Percentiles rank a stretch among this genome's conserved stretches.
Conservation (phyloP, 2,113 vertebrate species). For the Heteronetta atricapilla region DNA sequence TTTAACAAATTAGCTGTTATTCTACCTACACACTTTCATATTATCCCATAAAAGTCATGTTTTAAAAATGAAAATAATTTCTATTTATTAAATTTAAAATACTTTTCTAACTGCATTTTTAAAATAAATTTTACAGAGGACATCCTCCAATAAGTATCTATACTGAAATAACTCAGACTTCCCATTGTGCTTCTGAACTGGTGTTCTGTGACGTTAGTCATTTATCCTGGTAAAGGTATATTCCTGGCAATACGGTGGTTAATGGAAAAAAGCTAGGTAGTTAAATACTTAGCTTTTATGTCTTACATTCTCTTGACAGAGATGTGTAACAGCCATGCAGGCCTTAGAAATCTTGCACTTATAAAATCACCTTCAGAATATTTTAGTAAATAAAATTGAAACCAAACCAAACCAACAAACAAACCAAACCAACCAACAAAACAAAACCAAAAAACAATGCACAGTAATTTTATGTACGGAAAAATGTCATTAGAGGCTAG, state of each 20-base stretch:
- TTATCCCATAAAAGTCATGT: neutral
- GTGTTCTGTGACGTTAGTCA: neutral
- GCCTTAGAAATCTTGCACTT: neutral
- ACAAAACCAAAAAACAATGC: too few species aligned
- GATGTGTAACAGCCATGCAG: neutral
- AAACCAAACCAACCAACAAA: too few species aligned
- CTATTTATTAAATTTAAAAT: neutral
- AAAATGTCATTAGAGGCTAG: neutral
- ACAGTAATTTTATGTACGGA: neutral
- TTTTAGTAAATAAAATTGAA: neutral
- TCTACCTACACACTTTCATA: neutral
- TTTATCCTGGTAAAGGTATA: constrained; percentile 19
- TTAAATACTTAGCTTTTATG: constrained; percentile 61
- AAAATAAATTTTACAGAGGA: neutral
- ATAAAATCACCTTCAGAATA: neutral
- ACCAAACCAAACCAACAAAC: too few species aligned
- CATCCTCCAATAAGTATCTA: neutral
- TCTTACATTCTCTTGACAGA: constrained; percentile 25
- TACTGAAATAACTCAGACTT: neutral
- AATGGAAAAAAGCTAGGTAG: constrained; percentile 13
- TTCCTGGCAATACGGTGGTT: constrained; percentile 27
- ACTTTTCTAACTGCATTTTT: neutral
- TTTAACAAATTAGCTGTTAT: neutral
- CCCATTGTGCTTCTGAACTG: neutral
- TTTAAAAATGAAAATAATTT: neutral